These are phyloP conservation scores for Aleiodes testaceus DNA, from an alignment of 2,888 invertebrate species.

Conservation along the genomic window DNA sequence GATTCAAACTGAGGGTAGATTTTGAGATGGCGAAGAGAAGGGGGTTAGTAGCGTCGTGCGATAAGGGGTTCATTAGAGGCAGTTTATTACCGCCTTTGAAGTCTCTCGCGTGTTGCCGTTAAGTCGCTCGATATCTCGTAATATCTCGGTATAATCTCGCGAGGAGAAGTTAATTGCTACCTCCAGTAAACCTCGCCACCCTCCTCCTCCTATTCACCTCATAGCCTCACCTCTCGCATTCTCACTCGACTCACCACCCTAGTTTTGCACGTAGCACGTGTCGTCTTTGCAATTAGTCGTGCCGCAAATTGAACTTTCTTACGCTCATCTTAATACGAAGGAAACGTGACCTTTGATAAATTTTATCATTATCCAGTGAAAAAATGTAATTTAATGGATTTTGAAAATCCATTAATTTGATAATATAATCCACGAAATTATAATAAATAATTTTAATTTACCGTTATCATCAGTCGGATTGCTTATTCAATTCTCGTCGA, in stretches of 20 bases:
- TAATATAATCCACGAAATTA: no score
- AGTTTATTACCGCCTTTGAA: constrained; percentile 73
- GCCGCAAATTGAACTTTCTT: constrained; percentile 21
- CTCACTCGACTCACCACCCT: constrained; percentile 21
- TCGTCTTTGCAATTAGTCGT: constrained; percentile 61
- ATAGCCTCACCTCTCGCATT: constrained; percentile 34
- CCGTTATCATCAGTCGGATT: no score
- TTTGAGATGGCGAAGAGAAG: constrained; percentile 57
- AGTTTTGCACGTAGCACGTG: constrained; percentile 49
- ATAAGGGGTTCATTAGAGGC: constrained; percentile 73
- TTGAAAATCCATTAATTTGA: no score
- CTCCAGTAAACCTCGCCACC: constrained; percentile 51
- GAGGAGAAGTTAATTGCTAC: constrained; percentile 73
- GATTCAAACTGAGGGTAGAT: constrained; percentile 48
- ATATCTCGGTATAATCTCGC: constrained; percentile 73
- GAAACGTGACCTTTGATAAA: neutral
- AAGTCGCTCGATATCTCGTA: constrained; percentile 73
- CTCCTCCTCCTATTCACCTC: constrained; percentile 37
- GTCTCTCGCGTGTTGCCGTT: constrained; percentile 73
- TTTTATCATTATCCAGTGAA: neutral
- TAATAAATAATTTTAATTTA: no score
- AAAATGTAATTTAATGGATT: neutral
- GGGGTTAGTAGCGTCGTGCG: constrained; percentile 57
- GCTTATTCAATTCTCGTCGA: no score
- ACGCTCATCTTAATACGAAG: constrained; percentile 10